Evolutionary conservation across 1,140 invertebrate genomes (phyloP).

Genomic region (Macrobrachium rosenbergii): DNA sequence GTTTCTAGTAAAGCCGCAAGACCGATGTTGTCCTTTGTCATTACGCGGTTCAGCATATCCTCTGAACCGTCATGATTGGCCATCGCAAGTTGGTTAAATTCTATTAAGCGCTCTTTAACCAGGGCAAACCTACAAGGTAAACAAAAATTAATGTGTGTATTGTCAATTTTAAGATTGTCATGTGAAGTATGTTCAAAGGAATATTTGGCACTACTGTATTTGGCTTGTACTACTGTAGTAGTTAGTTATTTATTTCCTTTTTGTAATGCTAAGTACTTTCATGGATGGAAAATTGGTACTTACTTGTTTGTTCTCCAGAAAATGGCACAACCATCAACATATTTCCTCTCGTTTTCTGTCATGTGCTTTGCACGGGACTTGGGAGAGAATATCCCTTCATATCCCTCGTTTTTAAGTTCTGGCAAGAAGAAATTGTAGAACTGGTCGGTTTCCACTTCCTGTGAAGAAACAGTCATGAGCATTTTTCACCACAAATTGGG

Average conservation of each 20-base stretch:
- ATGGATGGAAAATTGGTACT: slow-evolving; percentile 69
- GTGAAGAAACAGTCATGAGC: slow-evolving; percentile 67
- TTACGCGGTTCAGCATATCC: slow-evolving; percentile 98
- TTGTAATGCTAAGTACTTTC: neutral
- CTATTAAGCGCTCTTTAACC: slow-evolving; percentile 94
- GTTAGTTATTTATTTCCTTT: neutral
- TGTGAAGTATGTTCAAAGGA: no score
- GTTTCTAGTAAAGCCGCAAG: slow-evolving; percentile 94
- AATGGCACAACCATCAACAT: slow-evolving; percentile 99
- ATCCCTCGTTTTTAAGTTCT: slow-evolving; percentile 92
- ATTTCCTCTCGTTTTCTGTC: slow-evolving; percentile 95
- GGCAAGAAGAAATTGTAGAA: slow-evolving; percentile 98
- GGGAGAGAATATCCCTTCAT: slow-evolving; percentile 98
- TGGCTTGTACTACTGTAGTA: neutral
- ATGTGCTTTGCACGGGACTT: slow-evolving; percentile 99
- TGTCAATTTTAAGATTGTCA: neutral
- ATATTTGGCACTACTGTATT: no score
- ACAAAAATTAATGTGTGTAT: neutral
- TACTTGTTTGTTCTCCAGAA: slow-evolving; percentile 96
- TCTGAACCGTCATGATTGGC: slow-evolving; percentile 97
- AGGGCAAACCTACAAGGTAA: slow-evolving; percentile 84
- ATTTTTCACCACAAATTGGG: no score
- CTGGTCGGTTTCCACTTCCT: slow-evolving; percentile 99
- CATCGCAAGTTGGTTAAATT: slow-evolving; percentile 99
- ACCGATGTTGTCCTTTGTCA: slow-evolving; percentile 99